Base-by-base conservation (phyloP, 2,797 vertebrate species). In the Epinephelus awoara region DNA sequence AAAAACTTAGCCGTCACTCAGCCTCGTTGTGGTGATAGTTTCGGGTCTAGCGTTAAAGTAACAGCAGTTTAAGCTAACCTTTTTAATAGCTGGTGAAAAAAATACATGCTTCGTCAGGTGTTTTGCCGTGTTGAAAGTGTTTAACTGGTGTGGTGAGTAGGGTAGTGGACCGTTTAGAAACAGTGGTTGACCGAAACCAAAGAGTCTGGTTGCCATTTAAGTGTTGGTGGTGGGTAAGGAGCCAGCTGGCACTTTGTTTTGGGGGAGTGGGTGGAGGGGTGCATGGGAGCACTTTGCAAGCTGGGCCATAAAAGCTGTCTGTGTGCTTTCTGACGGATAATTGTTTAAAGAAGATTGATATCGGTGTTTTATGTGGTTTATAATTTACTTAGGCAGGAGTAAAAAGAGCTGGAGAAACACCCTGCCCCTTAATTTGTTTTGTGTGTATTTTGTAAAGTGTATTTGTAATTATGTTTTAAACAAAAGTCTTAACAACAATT, bases 181-280 rank as follows among this genome's bases (percentile, higher is more conserved):
- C 34, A 13, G 61, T 64, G 58, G 40, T 23, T 51, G 49, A 75
- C 69, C 63, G 68, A 91, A 84, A 79, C 75, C 68, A 49, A 50
- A 34, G 52, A 54, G 79, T 65, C 29, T 77, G 76, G 59, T 77
- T 88, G 56, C 79, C 66, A 76, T 89, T 82, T 42, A 73, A 70
- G 50, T 72, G 67, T 25, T 78, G 40, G 44, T 71, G 69, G 62
- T 72, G 82, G 85, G 79, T 1, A 78, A 46, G 55, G 70, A 75
- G 91, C 91, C 94, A 94, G 91, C 91, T 93, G 93, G 93, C 87
- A 51, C 68, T 77, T 14, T 66, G 75, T 79, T 83, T 56, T 66
- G 19, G 63, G 77, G 66, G 63, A 12, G 67, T 40, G 77, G 81
- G 65, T 59, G 78, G 58, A 75, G 82, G 76, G 68, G 73, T 56